Base-by-base conservation (phyloP, 2,888 invertebrate genomes). In the Hirtodrosophila duncani region DNA sequence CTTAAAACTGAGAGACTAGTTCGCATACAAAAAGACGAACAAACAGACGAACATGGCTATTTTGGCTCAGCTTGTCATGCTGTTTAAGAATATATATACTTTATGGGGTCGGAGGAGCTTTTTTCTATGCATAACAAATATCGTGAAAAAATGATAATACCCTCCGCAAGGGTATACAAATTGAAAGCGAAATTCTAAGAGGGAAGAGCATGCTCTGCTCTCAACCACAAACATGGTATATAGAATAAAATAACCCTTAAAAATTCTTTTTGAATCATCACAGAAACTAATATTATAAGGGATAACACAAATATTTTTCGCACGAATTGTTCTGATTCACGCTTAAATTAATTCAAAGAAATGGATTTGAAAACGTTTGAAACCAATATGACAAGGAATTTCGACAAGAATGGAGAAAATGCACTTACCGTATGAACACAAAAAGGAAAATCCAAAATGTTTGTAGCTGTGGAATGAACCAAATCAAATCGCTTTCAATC, bases 291-390 rank as follows among this genome's bases (percentile, higher is more conserved):
- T 43, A 37, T 38, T 11, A 4, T 48, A 34, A 33, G 65, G 58
- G 59, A 45, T 42, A 70, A 59, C 14, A 23, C 23, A 26, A 61
- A 75, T 69, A 64, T 56, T 81, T 74, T 33, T 55, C 70, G 65
- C 78, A 74, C 81, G 81, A 59, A 45, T 61, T 48, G 34, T 29
- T 58, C 29, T 31, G 29, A 24, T 18, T 30, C 38, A 30, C 42
- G 67, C 44, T 24, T 46, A 52, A 65, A 70, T 48, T 11, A 36
- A 62, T 58, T 77, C 16, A 42, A 31, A 37, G 36, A 36, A 46
- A 37, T 53, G 38, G 34, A 39, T 23, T 56, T 36, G 27, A 31
- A 51, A 10, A 20, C 48, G 37, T 31, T 27, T 46, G 6, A 17
- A 9, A 36, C 17, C 26, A 11, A 33, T 24, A 11, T 3, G 14